Conservation (phyloP, 2,888 invertebrate species). For the Acleris holmiana region DNA sequence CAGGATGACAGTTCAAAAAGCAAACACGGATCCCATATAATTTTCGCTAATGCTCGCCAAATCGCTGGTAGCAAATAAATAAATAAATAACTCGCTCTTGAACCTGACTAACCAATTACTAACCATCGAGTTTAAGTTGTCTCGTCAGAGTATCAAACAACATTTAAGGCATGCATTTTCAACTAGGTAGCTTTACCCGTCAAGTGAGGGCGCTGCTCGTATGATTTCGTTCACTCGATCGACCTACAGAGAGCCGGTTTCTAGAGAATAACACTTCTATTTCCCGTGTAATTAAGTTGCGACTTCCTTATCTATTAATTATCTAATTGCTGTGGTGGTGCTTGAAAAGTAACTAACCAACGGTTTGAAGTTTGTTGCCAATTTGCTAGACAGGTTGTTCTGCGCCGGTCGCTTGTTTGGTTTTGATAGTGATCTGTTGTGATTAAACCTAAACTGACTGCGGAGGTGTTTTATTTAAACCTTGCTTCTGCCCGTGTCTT, state of each 20-base stretch:
- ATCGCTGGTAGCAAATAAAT: constrained; percentile 3
- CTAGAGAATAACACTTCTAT: not conserved
- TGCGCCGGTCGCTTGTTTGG: not conserved
- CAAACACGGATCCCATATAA: constrained; percentile 30
- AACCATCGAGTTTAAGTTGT: no score
- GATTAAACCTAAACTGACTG: no score
- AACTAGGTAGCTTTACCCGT: no score
- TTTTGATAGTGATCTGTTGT: not conserved
- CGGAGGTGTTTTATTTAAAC: no score
- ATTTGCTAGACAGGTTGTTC: not conserved
- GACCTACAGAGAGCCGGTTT: no score
- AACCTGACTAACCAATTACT: no score
- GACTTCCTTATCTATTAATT: constrained; percentile 35
- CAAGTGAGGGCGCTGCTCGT: no score
- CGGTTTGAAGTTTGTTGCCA: constrained; percentile 16
- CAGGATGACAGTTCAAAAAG: constrained; percentile 33
- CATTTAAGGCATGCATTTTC: no score
- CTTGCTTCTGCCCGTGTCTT: no score
- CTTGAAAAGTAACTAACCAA: constrained; percentile 13
- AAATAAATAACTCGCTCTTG: no score
- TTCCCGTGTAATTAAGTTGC: constrained; percentile 28
- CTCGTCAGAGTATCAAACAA: no score
- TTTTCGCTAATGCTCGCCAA: constrained; percentile 28
- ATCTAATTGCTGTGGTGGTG: constrained; percentile 27
- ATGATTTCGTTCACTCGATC: no score